phyloP scores from a whole-genome alignment of 2,888 invertebrate genomes.

The Rhodophaea formosa region DNA sequence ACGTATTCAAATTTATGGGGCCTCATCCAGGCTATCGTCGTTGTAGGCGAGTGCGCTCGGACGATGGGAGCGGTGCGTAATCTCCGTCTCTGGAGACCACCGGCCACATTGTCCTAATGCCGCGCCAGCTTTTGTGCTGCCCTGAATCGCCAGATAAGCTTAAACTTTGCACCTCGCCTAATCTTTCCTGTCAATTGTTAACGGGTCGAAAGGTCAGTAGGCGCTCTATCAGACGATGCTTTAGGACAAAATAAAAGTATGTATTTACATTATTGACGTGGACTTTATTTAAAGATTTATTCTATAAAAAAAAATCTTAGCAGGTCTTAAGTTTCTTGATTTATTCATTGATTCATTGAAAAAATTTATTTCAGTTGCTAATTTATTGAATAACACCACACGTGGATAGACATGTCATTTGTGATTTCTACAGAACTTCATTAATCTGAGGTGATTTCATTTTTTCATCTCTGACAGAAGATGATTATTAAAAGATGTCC shows the following conservation, averaged over 20 bases:
- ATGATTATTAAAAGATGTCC: too few relatives aligned
- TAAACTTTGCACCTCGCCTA: conserved; percentile 49
- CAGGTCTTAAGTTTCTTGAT: too few relatives aligned
- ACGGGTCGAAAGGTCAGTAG: conserved; percentile 24
- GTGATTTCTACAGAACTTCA: too few relatives aligned
- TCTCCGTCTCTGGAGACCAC: conserved; percentile 65
- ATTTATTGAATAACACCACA: too few relatives aligned
- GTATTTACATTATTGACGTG: background rate
- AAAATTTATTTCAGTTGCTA: too few relatives aligned
- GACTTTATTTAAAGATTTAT: too few relatives aligned
- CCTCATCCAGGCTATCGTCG: conserved; percentile 43
- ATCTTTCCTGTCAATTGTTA: conserved; percentile 47
- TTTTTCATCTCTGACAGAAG: too few relatives aligned
- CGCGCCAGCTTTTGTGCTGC: conserved; percentile 53
- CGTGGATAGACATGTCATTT: too few relatives aligned
- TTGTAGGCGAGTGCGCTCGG: conserved; percentile 39
- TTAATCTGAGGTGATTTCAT: too few relatives aligned
- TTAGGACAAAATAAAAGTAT: background rate
- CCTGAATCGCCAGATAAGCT: conserved; percentile 57
- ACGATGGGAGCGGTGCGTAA: conserved; percentile 58
- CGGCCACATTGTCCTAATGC: conserved; percentile 58
- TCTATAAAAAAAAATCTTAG: too few relatives aligned
- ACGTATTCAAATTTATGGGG: background rate
- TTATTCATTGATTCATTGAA: too few relatives aligned
- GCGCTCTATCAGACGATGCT: conserved; percentile 1